These are phyloP conservation scores for Scaeva pyrastri DNA, from an alignment of 2,888 invertebrate species.

Conservation along the genomic window DNA sequence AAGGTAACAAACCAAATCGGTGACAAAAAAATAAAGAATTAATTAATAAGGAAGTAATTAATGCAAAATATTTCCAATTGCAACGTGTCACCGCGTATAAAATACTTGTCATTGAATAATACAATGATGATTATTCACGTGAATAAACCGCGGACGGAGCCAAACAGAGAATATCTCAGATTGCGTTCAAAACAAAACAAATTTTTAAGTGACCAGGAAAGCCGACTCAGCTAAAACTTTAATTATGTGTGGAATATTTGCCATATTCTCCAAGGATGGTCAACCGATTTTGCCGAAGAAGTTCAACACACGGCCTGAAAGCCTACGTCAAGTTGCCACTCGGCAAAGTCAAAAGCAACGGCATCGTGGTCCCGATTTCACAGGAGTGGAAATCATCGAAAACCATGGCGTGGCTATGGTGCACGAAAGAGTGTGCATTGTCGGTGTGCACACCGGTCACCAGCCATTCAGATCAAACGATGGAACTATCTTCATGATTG, in stretches of 20 bases:
- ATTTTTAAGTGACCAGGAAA: no score
- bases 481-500: constrained; percentile 80
- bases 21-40: no score
- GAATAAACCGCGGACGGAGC: neutral
- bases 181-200: neutral
- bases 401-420: constrained; percentile 81
- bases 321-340: constrained; percentile 81
- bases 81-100: neutral
- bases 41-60: constrained; percentile 30
- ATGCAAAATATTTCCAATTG: constrained; percentile 10
- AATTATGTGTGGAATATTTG: constrained; percentile 83
- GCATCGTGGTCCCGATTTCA: constrained; percentile 83
- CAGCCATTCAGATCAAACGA: constrained; percentile 81
- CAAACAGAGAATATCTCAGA: neutral
- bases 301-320: constrained; percentile 78
- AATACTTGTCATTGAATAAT: neutral
- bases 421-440: constrained; percentile 82
- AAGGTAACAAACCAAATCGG: no score
- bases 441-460: constrained; percentile 82
- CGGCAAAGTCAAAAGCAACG: constrained; percentile 82
- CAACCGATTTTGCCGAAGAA: constrained; percentile 78
- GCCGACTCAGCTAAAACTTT: neutral
- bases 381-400: constrained; percentile 80
- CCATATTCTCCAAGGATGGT: constrained; percentile 81
- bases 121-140: neutral